These are phyloP conservation scores for Meliscaeva auricollis DNA, from an alignment of 2,888 invertebrate species.

Conservation along the genomic window DNA sequence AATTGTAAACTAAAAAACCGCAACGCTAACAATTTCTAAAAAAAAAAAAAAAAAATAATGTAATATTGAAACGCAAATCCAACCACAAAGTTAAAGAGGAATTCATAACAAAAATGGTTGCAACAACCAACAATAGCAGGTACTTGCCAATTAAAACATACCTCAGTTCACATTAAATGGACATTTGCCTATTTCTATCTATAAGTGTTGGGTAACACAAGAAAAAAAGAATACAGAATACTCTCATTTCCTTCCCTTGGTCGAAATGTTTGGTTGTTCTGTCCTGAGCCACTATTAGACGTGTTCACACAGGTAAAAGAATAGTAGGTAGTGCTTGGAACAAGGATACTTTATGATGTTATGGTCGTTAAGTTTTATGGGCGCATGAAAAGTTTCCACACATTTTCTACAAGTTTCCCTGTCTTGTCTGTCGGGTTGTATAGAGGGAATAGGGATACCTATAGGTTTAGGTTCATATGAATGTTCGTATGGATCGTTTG, in stretches of 20 bases:
- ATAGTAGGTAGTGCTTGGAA: constrained; percentile 44
- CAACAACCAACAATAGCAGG: constrained; percentile 25
- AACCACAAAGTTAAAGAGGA: constrained; percentile 36
- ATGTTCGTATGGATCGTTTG: background rate
- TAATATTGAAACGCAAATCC: constrained; percentile 15
- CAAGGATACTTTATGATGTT: constrained; percentile 71
- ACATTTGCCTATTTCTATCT: constrained; percentile 24
- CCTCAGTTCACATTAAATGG: constrained; percentile 55
- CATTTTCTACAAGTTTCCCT: constrained; percentile 55
- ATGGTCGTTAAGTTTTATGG: constrained; percentile 74
- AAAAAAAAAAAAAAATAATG: background rate
- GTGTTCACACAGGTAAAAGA: constrained; percentile 56
- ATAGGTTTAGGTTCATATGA: background rate
- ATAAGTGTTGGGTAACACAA: background rate
- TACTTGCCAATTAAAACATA: constrained; percentile 63
- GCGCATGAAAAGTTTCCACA: constrained; percentile 66
- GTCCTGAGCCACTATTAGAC: constrained; percentile 7
- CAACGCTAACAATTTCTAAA: no score
- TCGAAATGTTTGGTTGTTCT: background rate
- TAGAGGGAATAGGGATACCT: background rate
- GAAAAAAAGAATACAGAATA: background rate
- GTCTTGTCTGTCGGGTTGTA: background rate
- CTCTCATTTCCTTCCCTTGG: background rate
- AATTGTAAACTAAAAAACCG: no score
- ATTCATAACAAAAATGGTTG: constrained; percentile 17